A percentile compares a stretch with the other conserved stretches of the same genome.
phyloP scores from a whole-genome alignment of 1,140 invertebrate genomes.

The Lordiphosa mommai region DNA sequence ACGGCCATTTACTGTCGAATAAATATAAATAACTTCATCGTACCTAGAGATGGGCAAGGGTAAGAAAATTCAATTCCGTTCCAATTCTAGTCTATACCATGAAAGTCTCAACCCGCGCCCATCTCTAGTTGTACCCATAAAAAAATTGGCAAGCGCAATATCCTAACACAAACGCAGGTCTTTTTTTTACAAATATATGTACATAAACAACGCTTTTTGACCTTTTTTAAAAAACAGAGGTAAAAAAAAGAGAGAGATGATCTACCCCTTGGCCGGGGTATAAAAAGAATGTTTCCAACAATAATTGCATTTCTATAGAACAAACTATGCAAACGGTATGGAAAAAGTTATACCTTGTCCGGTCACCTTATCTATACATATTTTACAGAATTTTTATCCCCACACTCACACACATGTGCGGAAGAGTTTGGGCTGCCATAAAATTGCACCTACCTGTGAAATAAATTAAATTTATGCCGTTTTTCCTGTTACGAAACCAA shows the following conservation, averaged over 20 bases:
- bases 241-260: constrained; percentile 4
- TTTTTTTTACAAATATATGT: too few species aligned
- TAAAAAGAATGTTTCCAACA: constrained; percentile 34
- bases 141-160: too few species aligned
- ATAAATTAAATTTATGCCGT: constrained; percentile 75
- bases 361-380: constrained; percentile 43
- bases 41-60: too few species aligned
- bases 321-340: constrained; percentile 37
- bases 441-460: constrained; percentile 48
- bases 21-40: too few species aligned
- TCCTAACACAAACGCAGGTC: too few species aligned
- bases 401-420: constrained; percentile 3
- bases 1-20: too few species aligned
- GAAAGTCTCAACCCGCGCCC: too few species aligned
- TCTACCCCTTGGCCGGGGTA: not conserved
- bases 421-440: constrained; percentile 27
- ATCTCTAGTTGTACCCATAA: too few species aligned
- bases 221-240: not conserved
- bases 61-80: too few species aligned
- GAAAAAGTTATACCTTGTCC: constrained; percentile 1
- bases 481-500: constrained; percentile 31
- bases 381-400: constrained; percentile 64
- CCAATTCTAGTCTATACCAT: too few species aligned
- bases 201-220: too few species aligned
- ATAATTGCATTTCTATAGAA: constrained; percentile 71